Base-by-base conservation (phyloP, 2,888 invertebrate species). In the Eupithecia pulchellata region DNA sequence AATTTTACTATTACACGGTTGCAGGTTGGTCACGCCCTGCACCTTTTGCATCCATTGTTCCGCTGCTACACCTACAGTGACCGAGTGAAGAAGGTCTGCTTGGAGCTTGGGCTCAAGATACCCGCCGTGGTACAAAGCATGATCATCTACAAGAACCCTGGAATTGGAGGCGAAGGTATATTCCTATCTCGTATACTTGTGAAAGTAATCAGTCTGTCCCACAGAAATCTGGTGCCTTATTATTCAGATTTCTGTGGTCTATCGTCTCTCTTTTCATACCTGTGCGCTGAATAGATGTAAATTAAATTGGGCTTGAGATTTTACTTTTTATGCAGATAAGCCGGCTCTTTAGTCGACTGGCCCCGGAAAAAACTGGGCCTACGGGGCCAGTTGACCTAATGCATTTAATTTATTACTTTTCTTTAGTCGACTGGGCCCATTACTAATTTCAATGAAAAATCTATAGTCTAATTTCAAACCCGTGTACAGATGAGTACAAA, bases 111-210 rank as follows among this genome's bases (percentile, higher is more conserved):
- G 4, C 95, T 97, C 73, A 91, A 94, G 68, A 97, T 97, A 55
- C 99, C 99, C 0, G 96, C 97, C 0, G 95, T 99, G 0, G 97
- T 97, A 1, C 99, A 99, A 87, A 99, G 99, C 92, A 99, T 99
- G 99, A 98, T 98, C 84, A 99, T 99, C 75, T 99, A 98, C 89
- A 99, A 99, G 94, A 98, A 98, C 93, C 98, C 99, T 0, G 96
- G 96, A 25, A 95, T 98, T 71, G 99, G 99, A 0, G 97, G 98
- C 5, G 97, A 97, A 96, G 98, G 98, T 98, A 4, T n/a, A 30
- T 32, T 57, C 29, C 6, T 29, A 29, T 9, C 27, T 29, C 8
- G 0, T 42, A n/a, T 42, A n/a, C 17, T 39, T 17, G 8, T 42
- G n/a, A 42, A 42, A 42, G n/a, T n/a, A 42, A 42, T 5, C 39